Evolutionary conservation across 2,113 vertebrate species (phyloP).

Genomic region (Saguinus midas): DNA sequence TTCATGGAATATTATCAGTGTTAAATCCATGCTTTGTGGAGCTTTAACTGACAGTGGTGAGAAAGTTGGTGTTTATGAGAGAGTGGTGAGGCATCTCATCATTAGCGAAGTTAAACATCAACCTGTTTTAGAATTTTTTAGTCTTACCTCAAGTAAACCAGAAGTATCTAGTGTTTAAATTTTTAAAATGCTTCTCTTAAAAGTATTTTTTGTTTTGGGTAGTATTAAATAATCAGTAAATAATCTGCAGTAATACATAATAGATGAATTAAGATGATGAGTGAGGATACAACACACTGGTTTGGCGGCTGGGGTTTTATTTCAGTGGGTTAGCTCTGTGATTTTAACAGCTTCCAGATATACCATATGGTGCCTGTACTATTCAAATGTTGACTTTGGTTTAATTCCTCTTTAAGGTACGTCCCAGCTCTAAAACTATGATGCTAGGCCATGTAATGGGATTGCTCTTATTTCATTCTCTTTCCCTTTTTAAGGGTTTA

Average conservation of each 20-base stretch:
- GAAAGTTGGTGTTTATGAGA: background rate
- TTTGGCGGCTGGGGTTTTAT: background rate
- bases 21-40: slow-evolving; percentile 15
- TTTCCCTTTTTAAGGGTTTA: slow-evolving; percentile 3
- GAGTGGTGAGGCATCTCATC: background rate
- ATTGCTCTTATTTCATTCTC: background rate
- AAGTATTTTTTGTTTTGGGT: slow-evolving; percentile 27
- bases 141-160: slow-evolving; percentile 27
- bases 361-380: background rate
- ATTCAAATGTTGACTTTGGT: background rate
- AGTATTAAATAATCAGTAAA: background rate
- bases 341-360: background rate
- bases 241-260: slow-evolving; percentile 20
- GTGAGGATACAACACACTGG: background rate
- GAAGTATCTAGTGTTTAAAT: slow-evolving; percentile 40
- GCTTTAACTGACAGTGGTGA: slow-evolving; percentile 22
- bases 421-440: background rate
- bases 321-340: background rate
- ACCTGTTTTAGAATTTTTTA: background rate
- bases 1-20: background rate
- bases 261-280: background rate
- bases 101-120: background rate
- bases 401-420: background rate
- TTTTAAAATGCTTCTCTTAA: background rate
- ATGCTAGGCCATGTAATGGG: background rate